Percentiles rank a stretch among this genome's conserved stretches.
Evolutionary conservation across 2,113 vertebrate genomes (phyloP).

Genomic region (Oryzias woworae): DNA sequence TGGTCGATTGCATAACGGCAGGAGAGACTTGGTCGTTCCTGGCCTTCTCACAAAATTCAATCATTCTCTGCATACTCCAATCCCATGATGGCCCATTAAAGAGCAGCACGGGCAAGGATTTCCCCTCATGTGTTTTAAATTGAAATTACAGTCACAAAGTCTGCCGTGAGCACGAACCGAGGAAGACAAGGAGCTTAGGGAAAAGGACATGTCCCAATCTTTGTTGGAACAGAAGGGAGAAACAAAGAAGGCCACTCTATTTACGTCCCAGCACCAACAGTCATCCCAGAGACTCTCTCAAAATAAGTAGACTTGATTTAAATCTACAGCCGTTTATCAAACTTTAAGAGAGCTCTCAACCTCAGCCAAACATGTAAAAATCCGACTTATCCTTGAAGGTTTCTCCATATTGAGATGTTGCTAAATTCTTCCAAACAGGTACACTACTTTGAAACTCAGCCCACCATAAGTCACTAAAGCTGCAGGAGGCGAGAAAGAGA

Average conservation of each 20-base stretch:
- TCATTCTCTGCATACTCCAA: slow-evolving; percentile 75
- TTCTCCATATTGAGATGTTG: neutral
- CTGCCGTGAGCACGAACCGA: slow-evolving; percentile 56
- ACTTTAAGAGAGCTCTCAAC: neutral
- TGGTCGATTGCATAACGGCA: slow-evolving; percentile 74
- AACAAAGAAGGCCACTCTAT: slow-evolving; percentile 14
- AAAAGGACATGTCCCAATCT: slow-evolving; percentile 41
- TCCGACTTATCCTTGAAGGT: neutral
- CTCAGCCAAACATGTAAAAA: neutral
- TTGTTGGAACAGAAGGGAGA: slow-evolving; percentile 20
- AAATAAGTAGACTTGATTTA: slow-evolving; percentile 1
- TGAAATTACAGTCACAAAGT: slow-evolving; percentile 71
- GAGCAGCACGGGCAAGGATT: slow-evolving; percentile 65
- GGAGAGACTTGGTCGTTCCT: slow-evolving; percentile 72
- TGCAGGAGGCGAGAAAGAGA: slow-evolving; percentile 43
- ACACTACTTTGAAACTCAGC: slow-evolving; percentile 28
- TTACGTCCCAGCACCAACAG: too few relatives aligned
- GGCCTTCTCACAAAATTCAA: slow-evolving; percentile 74
- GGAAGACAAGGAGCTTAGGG: slow-evolving; percentile 44
- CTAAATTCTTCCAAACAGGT: slow-evolving; percentile 19
- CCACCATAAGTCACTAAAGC: slow-evolving; percentile 45
- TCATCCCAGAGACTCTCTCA: slow-evolving; percentile 4
- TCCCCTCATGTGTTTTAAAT: slow-evolving; percentile 76
- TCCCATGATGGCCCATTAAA: slow-evolving; percentile 73
- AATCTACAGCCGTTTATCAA: slow-evolving; percentile 3